Evolutionary conservation across 2,113 vertebrate genomes (phyloP).

Genomic region (Dendrocopos noguchii): DNA sequence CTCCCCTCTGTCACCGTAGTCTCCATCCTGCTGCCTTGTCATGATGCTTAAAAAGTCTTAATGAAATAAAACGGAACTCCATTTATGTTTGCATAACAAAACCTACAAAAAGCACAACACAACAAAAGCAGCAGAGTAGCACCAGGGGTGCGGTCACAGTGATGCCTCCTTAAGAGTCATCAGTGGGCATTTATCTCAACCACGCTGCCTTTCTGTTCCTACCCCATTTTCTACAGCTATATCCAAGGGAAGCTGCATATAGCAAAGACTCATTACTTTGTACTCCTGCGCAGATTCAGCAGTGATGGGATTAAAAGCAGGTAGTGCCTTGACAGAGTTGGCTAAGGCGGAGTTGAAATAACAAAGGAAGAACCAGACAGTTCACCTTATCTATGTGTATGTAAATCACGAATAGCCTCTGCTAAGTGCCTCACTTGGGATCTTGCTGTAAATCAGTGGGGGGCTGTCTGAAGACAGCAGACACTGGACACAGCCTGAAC

Average conservation of each 20-base stretch:
- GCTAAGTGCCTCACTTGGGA: too few relatives aligned
- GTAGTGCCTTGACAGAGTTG: too few relatives aligned
- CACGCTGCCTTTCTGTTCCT: neutral
- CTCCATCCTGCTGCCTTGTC: neutral
- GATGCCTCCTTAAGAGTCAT: neutral
- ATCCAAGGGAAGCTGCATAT: neutral
- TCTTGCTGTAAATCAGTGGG: too few relatives aligned
- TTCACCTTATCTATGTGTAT: too few relatives aligned
- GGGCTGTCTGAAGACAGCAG: too few relatives aligned
- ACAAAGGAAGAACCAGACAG: too few relatives aligned
- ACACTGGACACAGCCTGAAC: too few relatives aligned
- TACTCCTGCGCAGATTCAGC: neutral
- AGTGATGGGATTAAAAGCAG: too few relatives aligned
- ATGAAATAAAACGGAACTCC: neutral
- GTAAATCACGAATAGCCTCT: too few relatives aligned
- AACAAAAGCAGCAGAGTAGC: neutral
- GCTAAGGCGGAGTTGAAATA: too few relatives aligned
- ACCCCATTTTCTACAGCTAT: neutral
- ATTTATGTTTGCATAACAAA: neutral
- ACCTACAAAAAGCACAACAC: neutral
- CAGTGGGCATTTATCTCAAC: neutral
- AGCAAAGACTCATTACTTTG: neutral
- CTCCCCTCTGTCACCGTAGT: neutral
- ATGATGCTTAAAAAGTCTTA: neutral
- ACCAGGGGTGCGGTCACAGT: rapidly evolving